Evolutionary conservation across 2,888 invertebrate genomes (phyloP), one percentile per base, ranked within the genome.

Genomic region (Ophraella communa): DNA sequence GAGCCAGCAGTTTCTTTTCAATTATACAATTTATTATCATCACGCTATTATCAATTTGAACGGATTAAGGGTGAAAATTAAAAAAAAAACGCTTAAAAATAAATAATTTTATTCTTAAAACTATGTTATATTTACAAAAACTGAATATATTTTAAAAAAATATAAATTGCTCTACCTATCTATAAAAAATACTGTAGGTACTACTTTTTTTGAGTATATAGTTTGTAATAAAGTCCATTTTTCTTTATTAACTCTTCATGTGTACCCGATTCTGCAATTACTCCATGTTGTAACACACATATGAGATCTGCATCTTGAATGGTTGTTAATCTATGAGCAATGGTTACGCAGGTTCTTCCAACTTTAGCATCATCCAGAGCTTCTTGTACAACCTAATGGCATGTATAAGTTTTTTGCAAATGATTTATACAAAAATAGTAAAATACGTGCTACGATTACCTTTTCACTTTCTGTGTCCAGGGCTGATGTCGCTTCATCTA

Each of bases 401-500:
- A 23, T 55, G 14, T 5, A 39, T n/a, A 1, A 35, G n/a, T n/a
- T n/a, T n/a, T n/a, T n/a, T n/a, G n/a, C n/a, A n/a, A n/a, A n/a
- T n/a, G n/a, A n/a, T n/a, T n/a, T n/a, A n/a, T n/a, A n/a, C n/a
- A n/a, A n/a, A n/a, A n/a, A 10, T 17, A 42, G 18, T 17, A 14
- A 42, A 10, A 0, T 42, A 42, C 42, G n/a, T n/a, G n/a, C n/a
- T n/a, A 23, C n/a, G 14, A n/a, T 18, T 79, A 90, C 90, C 85
- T 89, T 91, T 84, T 96, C 96, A 79, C 93, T 94, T 82, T 93
- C 91, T 1, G 90, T 89, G 79, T 95, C 94, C 54, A 94, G 83
- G 5, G 95, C 94, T n/a, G 94, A 94, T 3, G 95, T 95, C 0
- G 94, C 94, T 81, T 95, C 95, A 77, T 95, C 95, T 1, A 93